Conservation (phyloP, 2,797 vertebrate species). For the Agapornis canus region DNA sequence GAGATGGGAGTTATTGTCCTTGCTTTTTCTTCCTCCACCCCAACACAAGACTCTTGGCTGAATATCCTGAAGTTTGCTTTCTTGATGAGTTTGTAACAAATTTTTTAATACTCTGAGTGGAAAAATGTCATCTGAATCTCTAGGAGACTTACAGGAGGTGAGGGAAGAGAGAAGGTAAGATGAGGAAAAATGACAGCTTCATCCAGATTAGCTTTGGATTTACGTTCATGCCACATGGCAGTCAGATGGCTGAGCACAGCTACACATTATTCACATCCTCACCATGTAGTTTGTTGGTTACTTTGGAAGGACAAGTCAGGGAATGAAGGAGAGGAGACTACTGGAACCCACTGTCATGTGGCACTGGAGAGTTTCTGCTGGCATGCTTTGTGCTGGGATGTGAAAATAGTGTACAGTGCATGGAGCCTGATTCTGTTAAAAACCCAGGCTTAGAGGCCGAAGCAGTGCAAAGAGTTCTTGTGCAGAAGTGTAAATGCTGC, state of each 20-base stretch:
- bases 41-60: background rate
- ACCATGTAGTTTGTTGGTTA: background rate
- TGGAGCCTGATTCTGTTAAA: background rate
- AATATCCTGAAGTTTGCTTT: background rate
- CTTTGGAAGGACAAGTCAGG: background rate
- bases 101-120: background rate
- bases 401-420: background rate
- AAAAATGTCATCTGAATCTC: background rate
- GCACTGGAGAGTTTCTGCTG: background rate
- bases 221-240: background rate
- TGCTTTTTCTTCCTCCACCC: background rate
- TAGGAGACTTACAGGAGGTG: background rate
- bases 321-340: background rate
- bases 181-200: background rate
- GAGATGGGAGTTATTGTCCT: background rate
- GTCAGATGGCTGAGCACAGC: slow-evolving; percentile 1
- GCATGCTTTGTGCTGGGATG: background rate
- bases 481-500: background rate
- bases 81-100: background rate
- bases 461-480: background rate
- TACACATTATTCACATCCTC: background rate
- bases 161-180: background rate
- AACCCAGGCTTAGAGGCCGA: background rate
- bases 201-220: background rate
- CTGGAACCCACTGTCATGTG: background rate